phyloP scores from a whole-genome alignment of 2,113 vertebrate genomes.

The Leucosticte australis region DNA sequence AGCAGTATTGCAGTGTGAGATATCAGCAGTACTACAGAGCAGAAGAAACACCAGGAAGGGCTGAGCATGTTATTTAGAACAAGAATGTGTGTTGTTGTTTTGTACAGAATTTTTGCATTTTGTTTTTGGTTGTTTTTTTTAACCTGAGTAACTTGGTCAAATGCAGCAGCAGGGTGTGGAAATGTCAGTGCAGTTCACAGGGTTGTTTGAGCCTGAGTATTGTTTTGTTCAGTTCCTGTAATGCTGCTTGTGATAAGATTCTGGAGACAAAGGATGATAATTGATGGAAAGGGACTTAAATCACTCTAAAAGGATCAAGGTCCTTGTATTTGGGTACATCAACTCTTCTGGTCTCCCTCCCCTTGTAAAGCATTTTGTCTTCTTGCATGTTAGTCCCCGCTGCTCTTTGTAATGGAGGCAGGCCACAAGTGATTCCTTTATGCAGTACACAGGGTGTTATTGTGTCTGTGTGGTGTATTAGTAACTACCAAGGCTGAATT shows the following conservation, averaged over 20 bases:
- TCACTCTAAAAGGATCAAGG: constrained; percentile 78
- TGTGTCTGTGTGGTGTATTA: constrained; percentile 90
- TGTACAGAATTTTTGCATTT: background rate
- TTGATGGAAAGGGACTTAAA: constrained; percentile 82
- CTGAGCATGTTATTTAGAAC: background rate
- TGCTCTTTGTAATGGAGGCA: constrained; percentile 77
- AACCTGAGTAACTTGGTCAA: constrained; percentile 69
- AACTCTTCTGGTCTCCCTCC: constrained; percentile 75
- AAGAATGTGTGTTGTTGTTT: background rate
- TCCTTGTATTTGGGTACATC: constrained; percentile 75
- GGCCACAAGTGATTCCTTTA: constrained; percentile 92
- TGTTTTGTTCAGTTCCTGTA: constrained; percentile 92
- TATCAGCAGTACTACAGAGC: background rate
- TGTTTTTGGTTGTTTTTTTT: background rate
- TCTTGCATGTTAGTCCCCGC: constrained; percentile 67
- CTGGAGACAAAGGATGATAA: constrained; percentile 89
- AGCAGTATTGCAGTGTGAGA: background rate
- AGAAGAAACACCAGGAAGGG: background rate
- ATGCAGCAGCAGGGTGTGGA: constrained; percentile 85
- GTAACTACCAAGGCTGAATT: constrained; percentile 93
- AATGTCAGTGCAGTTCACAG: constrained; percentile 83
- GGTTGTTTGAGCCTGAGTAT: constrained; percentile 82
- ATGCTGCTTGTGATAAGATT: constrained; percentile 88
- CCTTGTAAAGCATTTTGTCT: constrained; percentile 74
- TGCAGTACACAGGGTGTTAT: constrained; percentile 89